phyloP scores from a whole-genome alignment of 2,113 vertebrate species.

The Mesembrinibis cayennensis region DNA sequence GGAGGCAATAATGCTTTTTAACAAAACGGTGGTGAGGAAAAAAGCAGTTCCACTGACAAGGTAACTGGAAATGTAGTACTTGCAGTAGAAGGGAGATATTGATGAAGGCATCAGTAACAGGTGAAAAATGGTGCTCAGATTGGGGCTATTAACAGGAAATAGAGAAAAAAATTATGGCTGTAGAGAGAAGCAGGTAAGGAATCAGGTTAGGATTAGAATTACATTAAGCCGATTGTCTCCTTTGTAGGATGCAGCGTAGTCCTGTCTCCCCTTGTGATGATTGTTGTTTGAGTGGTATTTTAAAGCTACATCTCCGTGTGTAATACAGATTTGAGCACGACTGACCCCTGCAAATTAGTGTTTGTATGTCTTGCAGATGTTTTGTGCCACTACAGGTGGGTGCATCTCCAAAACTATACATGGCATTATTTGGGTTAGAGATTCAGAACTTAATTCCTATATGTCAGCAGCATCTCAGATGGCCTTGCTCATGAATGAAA shows the following conservation, averaged over 20 bases:
- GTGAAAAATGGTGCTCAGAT: background rate
- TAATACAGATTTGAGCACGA: background rate
- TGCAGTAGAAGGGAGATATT: background rate
- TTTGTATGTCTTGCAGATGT: background rate
- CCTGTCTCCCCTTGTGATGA: background rate
- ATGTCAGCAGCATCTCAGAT: background rate
- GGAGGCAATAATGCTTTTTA: slow-evolving; percentile 24
- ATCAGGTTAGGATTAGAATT: background rate
- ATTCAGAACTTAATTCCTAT: background rate
- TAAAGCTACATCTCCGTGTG: background rate
- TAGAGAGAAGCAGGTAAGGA: background rate
- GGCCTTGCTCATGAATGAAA: background rate
- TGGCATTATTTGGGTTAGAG: background rate
- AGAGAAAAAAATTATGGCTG: background rate
- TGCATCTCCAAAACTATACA: background rate
- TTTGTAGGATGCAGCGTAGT: background rate
- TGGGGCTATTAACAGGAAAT: background rate
- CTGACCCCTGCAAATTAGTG: background rate
- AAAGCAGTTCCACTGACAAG: background rate
- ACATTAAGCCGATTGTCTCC: background rate
- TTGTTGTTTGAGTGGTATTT: background rate
- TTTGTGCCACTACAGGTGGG: background rate
- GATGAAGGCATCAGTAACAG: background rate
- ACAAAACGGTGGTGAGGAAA: background rate
- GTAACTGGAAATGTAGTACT: background rate